Evolutionary conservation across 2,797 vertebrate genomes (phyloP).

Genomic region (Manis pentadactyla): DNA sequence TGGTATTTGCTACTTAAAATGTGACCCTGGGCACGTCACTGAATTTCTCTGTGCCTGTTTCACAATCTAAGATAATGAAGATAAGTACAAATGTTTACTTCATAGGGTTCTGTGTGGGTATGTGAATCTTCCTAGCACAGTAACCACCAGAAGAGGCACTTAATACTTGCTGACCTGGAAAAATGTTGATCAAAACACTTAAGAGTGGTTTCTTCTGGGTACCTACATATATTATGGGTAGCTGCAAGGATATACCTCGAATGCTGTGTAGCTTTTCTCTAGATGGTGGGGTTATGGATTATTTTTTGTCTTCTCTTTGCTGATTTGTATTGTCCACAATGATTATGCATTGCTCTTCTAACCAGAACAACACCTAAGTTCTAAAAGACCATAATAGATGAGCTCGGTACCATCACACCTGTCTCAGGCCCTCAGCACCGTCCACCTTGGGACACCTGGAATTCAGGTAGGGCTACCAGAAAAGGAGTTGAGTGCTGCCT

Average conservation of each 20-base stretch:
- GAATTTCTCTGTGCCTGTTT: neutral
- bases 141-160: neutral
- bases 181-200: neutral
- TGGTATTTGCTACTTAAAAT: neutral
- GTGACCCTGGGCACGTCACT: neutral
- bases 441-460: neutral
- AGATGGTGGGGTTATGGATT: neutral
- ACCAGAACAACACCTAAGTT: neutral
- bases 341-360: neutral
- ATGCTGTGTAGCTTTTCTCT: neutral
- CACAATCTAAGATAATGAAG: neutral
- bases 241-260: neutral
- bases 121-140: neutral
- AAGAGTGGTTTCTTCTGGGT: neutral
- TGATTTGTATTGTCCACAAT: neutral
- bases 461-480: neutral
- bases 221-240: neutral
- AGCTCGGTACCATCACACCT: neutral
- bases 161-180: neutral
- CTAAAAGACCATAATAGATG: neutral
- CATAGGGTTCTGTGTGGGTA: neutral
- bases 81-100: neutral
- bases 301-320: neutral
- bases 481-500: neutral
- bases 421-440: neutral